phyloP scores from a whole-genome alignment of 2,797 vertebrate genomes.

The Serranus cabrilla region DNA sequence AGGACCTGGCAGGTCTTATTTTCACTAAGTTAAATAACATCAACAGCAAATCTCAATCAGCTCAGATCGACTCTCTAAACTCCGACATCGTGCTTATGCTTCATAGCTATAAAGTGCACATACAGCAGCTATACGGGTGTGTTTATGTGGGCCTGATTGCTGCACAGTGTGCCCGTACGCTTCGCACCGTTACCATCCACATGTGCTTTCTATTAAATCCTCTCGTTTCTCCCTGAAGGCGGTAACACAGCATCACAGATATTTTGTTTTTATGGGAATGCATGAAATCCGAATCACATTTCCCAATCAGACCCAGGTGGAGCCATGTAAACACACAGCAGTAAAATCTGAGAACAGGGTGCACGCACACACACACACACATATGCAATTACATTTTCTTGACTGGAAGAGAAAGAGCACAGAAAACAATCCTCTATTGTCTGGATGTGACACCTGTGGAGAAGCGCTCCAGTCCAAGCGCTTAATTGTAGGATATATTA shows the following conservation, averaged over 20 bases:
- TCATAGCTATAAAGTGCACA: slow-evolving; percentile 14
- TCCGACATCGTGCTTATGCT: slow-evolving; percentile 23
- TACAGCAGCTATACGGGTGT: slow-evolving; percentile 26
- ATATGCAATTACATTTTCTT: slow-evolving; percentile 35
- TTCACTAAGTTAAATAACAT: slow-evolving; percentile 41
- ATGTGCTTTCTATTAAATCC: slow-evolving; percentile 80
- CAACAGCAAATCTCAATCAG: slow-evolving; percentile 30
- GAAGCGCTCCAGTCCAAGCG: slow-evolving; percentile 33
- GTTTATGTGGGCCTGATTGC: slow-evolving; percentile 49
- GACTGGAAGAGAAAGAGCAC: slow-evolving; percentile 26
- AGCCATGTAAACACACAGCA: slow-evolving; percentile 61
- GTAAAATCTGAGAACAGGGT: slow-evolving; percentile 51
- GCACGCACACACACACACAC: not conserved
- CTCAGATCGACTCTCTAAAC: not conserved
- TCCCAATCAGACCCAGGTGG: slow-evolving; percentile 77
- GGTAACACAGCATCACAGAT: slow-evolving; percentile 66
- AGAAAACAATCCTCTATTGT: slow-evolving; percentile 64
- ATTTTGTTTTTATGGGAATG: slow-evolving; percentile 81
- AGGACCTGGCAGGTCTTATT: slow-evolving; percentile 36
- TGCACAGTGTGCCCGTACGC: slow-evolving; percentile 40
- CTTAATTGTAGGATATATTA: slow-evolving; percentile 31
- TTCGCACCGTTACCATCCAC: slow-evolving; percentile 56
- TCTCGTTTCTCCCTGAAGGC: slow-evolving; percentile 64
- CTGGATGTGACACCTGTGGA: slow-evolving; percentile 49
- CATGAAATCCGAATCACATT: slow-evolving; percentile 77